phyloP scores from a whole-genome alignment of 1,140 invertebrate genomes.

The Heliconius congener region DNA sequence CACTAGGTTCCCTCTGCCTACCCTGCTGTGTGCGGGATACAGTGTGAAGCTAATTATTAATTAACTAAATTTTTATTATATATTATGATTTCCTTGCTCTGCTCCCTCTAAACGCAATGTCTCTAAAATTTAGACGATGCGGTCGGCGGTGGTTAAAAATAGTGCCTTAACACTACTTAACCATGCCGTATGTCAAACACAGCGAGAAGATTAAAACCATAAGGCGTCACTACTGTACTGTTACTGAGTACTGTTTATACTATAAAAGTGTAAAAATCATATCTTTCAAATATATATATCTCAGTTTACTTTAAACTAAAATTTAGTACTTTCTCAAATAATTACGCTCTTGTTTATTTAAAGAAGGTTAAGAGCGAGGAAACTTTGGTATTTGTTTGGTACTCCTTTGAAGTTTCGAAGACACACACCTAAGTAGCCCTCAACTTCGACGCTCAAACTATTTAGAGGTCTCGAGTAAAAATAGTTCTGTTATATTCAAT shows the following conservation, averaged over 20 bases:
- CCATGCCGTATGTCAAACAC: too few species aligned
- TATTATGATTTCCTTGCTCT: too few species aligned
- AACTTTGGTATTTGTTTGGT: conserved; percentile 23
- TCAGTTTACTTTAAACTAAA: background rate
- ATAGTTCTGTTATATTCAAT: background rate
- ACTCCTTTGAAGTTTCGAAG: conserved; percentile 16
- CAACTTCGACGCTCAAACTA: conserved; percentile 19
- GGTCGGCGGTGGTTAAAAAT: too few species aligned
- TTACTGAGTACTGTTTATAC: background rate
- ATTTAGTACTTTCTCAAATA: background rate
- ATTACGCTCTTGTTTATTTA: background rate
- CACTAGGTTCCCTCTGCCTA: too few species aligned
- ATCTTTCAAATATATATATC: background rate
- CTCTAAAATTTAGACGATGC: too few species aligned
- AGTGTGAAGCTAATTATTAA: too few species aligned
- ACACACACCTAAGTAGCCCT: conserved; percentile 19
- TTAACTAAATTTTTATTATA: too few species aligned
- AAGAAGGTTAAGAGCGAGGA: conserved; percentile 3
- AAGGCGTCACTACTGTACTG: background rate
- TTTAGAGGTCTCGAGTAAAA: conserved; percentile 19
- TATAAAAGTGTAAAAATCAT: background rate
- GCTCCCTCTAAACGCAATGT: too few species aligned
- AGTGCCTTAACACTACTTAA: too few species aligned
- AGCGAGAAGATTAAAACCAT: too few species aligned
- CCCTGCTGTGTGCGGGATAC: too few species aligned